Percentiles rank a stretch among this genome's conserved stretches.
Evolutionary conservation across 2,797 vertebrate species (phyloP).

Genomic region (Cichlasoma orientale): DNA sequence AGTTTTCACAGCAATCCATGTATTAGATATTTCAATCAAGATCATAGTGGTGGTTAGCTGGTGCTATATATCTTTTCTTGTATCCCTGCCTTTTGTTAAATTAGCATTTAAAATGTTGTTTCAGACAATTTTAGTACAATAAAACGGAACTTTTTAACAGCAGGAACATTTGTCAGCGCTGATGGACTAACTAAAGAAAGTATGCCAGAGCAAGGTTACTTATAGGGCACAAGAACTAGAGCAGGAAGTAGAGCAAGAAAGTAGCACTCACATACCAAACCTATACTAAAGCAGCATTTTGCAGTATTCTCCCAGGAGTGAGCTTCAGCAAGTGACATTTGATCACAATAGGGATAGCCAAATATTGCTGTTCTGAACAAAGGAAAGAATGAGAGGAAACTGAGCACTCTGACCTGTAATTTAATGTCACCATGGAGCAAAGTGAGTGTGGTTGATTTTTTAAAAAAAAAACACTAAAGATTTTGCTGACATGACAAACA

Average conservation of each 20-base stretch:
- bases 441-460: not conserved
- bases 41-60: not conserved
- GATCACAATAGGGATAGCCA: not conserved
- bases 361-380: slow-evolving; percentile 7
- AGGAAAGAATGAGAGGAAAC: not conserved
- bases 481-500: slow-evolving; percentile 13
- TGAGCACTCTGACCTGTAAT: slow-evolving; percentile 4
- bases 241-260: slow-evolving; percentile 81
- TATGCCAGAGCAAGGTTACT: slow-evolving; percentile 57
- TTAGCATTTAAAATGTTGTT: not conserved
- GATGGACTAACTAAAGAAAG: slow-evolving; percentile 59
- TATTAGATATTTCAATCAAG: not conserved
- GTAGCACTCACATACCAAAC: slow-evolving; percentile 68
- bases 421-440: not conserved
- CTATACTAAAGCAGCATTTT: slow-evolving; percentile 45
- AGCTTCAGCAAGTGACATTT: slow-evolving; percentile 32
- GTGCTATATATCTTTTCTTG: not conserved
- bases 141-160: not conserved
- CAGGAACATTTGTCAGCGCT: slow-evolving; percentile 17
- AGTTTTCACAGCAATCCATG: not conserved
- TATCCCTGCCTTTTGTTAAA: not conserved
- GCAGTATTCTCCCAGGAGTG: slow-evolving; percentile 36
- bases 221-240: slow-evolving; percentile 75
- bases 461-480: not conserved
- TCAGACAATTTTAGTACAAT: not conserved